These are phyloP conservation scores for Rhombomys opimus DNA, from an alignment of 2,113 vertebrate genomes.

Conservation along the genomic window DNA sequence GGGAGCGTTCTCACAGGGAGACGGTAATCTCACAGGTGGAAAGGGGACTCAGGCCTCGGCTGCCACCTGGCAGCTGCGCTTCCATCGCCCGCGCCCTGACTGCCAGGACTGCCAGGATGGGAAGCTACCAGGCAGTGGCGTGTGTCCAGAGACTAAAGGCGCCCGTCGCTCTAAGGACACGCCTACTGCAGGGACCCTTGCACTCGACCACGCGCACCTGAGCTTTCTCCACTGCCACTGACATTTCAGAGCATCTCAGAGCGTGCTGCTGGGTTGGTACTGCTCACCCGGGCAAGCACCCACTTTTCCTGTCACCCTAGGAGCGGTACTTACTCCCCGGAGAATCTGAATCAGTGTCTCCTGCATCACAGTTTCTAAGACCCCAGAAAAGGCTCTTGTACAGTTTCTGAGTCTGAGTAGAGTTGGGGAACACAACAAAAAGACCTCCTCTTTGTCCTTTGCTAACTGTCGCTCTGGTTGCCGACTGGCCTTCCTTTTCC, in stretches of 20 bases:
- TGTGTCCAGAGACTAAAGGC: not conserved
- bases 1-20: not conserved
- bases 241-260: not conserved
- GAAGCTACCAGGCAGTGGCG: not conserved
- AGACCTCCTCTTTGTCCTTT: not conserved
- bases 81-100: not conserved
- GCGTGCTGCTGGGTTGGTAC: too few relatives aligned
- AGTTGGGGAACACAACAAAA: not conserved
- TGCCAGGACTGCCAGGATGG: too few relatives aligned
- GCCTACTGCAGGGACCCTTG: not conserved
- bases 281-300: too few relatives aligned
- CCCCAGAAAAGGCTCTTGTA: not conserved
- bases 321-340: not conserved
- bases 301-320: too few relatives aligned
- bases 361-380: not conserved
- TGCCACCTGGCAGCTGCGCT: too few relatives aligned
- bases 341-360: too few relatives aligned
- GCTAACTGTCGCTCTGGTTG: not conserved
- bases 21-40: too few relatives aligned
- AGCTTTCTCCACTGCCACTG: not conserved
- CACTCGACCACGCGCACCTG: rapidly evolving
- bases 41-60: not conserved
- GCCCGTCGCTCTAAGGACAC: too few relatives aligned
- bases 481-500: not conserved
- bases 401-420: not conserved